Conservation (phyloP, 2,797 vertebrate species). For the Hydrolagus colliei region DNA sequence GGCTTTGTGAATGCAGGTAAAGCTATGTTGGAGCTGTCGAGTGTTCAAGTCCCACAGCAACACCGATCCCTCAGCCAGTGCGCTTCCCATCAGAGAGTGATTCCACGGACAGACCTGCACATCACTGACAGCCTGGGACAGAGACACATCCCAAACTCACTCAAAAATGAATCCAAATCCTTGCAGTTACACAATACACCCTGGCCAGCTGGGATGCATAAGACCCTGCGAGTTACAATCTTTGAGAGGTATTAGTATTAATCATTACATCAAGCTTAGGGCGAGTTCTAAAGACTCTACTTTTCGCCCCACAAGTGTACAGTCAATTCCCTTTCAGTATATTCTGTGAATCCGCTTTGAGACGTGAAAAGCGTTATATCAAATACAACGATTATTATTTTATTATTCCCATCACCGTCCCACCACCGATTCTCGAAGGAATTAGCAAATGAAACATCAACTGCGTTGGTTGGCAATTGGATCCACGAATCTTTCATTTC, state of each 20-base stretch:
- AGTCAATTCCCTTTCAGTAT: too few species aligned
- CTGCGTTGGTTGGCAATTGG: too few species aligned
- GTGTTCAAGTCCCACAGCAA: neutral
- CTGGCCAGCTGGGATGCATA: neutral
- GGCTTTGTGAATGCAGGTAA: conserved; percentile 1
- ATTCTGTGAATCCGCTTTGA: too few species aligned
- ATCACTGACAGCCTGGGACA: conserved; percentile 13
- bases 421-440: too few species aligned
- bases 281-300: neutral
- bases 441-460: too few species aligned
- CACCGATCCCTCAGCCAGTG: neutral
- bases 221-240: too few species aligned
- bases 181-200: neutral
- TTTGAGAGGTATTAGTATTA: too few species aligned
- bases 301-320: neutral
- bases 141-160: neutral
- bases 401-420: too few species aligned
- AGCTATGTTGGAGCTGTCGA: neutral
- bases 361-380: too few species aligned
- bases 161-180: neutral
- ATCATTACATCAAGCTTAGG: neutral
- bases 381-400: too few species aligned
- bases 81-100: neutral
- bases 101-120: neutral
- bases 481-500: too few species aligned